Base-by-base conservation (phyloP, 2,113 vertebrate genomes). In the Opisthocomus hoazin region DNA sequence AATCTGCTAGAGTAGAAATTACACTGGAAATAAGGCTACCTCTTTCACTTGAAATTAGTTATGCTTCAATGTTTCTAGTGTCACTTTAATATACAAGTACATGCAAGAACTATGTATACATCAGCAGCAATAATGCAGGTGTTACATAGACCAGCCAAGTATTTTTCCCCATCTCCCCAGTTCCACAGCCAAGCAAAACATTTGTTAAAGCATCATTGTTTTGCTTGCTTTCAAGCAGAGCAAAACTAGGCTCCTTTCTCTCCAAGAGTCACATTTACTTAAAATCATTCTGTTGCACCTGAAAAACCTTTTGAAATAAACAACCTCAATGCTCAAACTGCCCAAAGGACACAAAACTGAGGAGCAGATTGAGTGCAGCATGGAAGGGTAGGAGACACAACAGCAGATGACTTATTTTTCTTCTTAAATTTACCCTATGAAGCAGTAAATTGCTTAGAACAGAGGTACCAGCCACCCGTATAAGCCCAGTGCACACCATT, bases 271-370 rank as follows among this genome's bases (percentile, higher is more conserved):
- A 64, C 39, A 45, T 64, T 64, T 74, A 58, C 46, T 95, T 91
- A 93, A 89, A 96, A 87, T 94, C 93, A 94, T 78, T 90, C 39
- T 73, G 14, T 75, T 95, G 88, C 89, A 95, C 74, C 85, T 91
- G 73, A 97, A 92, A 95, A 95, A 68, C 32, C 80, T 75, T 92
- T 85, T 74, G 43, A 95, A 93, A 93, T 45, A 85, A 85, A 37
- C 22, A 48, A 45, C 2, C 2, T 43, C 36, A 80, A 63, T 66
- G 79, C 27, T 84, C 12, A 18, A 54, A 84, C 65, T 85, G 46
- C 78, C 91, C 87, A 77, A 54, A 17, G 68, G 90, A 75, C 75
- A 88, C 37, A 77, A 81, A 84, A 70, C 23, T 43, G 13, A 91
- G 61, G 29, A 90, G 27, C 39, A 82, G 36, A 58, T 11, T 36